Conservation (phyloP, 2,797 vertebrate species). For the Spinus pinus region DNA sequence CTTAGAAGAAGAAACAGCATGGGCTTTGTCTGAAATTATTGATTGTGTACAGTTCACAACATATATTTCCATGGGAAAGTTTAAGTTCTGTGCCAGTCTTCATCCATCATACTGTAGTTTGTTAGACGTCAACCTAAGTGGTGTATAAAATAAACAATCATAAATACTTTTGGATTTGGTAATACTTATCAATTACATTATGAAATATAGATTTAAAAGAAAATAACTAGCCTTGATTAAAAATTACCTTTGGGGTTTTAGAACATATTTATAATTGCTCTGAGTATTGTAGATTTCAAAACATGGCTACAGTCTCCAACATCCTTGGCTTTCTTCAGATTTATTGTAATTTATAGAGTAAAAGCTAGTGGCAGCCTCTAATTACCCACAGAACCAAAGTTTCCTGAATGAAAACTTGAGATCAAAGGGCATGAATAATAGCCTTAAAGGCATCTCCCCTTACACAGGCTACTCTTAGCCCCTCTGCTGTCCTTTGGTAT, state of each 20-base stretch:
- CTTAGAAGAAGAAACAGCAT: conserved; percentile 19
- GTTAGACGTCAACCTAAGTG: conserved; percentile 52
- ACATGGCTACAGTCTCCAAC: neutral
- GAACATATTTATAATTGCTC: conserved; percentile 20
- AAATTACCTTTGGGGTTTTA: neutral
- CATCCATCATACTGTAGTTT: conserved; percentile 58
- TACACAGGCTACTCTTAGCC: conserved; percentile 48
- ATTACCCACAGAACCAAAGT: conserved; percentile 46
- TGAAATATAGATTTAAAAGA: neutral
- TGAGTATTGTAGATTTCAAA: neutral
- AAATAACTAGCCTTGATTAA: neutral
- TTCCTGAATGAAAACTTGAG: conserved; percentile 48
- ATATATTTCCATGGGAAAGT: conserved; percentile 62
- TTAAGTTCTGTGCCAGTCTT: conserved; percentile 56
- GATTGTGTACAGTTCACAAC: conserved; percentile 53
- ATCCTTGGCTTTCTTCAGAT: conserved; percentile 22
- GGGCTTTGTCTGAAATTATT: conserved; percentile 58
- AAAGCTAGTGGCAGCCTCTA: conserved; percentile 42
- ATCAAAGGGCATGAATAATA: conserved; percentile 63
- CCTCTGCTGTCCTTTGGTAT: conserved; percentile 53
- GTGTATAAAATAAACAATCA: conserved; percentile 35
- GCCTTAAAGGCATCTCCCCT: conserved; percentile 52
- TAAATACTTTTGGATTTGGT: conserved; percentile 3
- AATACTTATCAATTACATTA: conserved; percentile 13
- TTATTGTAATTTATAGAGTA: conserved; percentile 51